Percentiles rank a stretch among this genome's conserved stretches.
Evolutionary conservation across 2,113 vertebrate genomes (phyloP).

Genomic region (Eublepharis macularius): DNA sequence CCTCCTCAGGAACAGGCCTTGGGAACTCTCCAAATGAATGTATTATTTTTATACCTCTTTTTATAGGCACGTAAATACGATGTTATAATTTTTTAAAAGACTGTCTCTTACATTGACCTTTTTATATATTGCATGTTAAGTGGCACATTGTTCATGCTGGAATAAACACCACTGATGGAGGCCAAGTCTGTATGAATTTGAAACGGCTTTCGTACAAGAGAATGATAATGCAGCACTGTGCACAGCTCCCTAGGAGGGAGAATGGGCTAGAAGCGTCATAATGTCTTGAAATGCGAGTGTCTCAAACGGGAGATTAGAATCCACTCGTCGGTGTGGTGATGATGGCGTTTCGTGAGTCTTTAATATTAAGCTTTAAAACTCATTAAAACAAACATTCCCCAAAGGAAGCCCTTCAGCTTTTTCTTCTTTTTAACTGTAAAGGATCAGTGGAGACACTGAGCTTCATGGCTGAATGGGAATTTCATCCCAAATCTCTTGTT

Average conservation of each 20-base stretch:
- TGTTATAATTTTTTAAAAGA: slow-evolving; percentile 47
- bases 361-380: not conserved
- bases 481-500: too few species aligned
- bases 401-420: not conserved
- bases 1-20: not conserved
- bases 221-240: too few species aligned
- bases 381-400: not conserved
- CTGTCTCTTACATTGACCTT: slow-evolving; percentile 40
- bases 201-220: too few species aligned
- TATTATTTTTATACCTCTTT: slow-evolving; percentile 18
- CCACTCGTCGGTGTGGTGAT: too few species aligned
- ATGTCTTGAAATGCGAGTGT: not conserved
- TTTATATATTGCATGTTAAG: slow-evolving; percentile 68
- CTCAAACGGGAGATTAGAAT: not conserved
- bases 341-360: not conserved
- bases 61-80: slow-evolving; percentile 31
- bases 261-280: too few species aligned
- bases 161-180: slow-evolving; percentile 68
- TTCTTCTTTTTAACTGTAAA: not conserved
- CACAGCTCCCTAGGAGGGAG: too few species aligned
- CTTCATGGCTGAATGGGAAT: too few species aligned
- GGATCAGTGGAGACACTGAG: too few species aligned
- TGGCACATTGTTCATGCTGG: slow-evolving; percentile 43
- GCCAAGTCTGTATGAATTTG: not conserved
- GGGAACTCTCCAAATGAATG: not conserved